Base-by-base conservation (phyloP, 1,140 invertebrate species). In the Calosoma granatense region DNA sequence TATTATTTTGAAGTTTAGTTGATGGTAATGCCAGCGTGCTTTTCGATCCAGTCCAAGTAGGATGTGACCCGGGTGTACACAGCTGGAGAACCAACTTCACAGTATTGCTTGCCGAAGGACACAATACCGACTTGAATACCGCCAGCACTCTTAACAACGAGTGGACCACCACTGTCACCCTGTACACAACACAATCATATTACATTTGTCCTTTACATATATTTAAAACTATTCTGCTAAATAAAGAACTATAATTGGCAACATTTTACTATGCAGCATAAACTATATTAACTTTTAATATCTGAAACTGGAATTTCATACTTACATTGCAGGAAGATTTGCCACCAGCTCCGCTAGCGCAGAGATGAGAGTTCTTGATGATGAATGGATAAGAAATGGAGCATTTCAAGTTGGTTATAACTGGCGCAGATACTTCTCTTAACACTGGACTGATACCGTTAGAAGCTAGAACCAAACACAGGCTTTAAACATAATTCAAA, bases 61-160 rank as follows among this genome's bases (percentile, higher is more conserved):
- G 64, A 56, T 53, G 74, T 75, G 6, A 80, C 74, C 17, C 79
- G 67, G 1, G 77, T 78, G 61, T 77, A 81, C 0, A 75, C 79
- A 11, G 76, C 73, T 0, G 79, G 79, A 11, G 61, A 59, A 15
- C 73, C 70, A 54, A 68, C 62, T 54, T 74, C 77, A 61, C 79
- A 81, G 1, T 78, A 78, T 9, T 59, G 63, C 1, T 55, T 53
- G 12, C 76, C 72, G 56, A 79, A 80, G 4, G 76, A 76, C 0
- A 75, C 72, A 2, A 80, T 71, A 17, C 78, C 78, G 14, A 78
- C 68, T 55, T 6, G 59, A 53, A 41, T 59, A 59, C 1, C 57
- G 52, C 41, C 22, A 21, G 63, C 69, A 22, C 60, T 64, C 52
- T 67, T 65, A 43, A 73, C 68, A 1, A 70, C 71, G 55, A 76